A percentile compares a stretch with the other conserved stretches of the same genome.
Evolutionary conservation across 2,888 invertebrate species (phyloP).

Genomic region (Cacoxenus indagator): DNA sequence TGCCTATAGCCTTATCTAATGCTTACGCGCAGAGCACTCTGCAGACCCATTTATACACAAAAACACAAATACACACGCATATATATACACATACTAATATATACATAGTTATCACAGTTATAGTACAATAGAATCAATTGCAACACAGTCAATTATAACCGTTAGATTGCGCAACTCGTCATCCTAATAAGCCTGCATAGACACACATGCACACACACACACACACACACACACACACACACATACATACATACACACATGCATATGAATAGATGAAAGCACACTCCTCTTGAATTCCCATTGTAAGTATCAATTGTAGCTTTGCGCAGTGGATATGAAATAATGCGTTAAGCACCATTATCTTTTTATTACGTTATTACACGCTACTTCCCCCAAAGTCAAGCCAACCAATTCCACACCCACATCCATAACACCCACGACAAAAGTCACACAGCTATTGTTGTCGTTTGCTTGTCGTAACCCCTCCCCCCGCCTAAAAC

Average conservation of each 20-base stretch:
- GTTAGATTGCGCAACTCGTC: background rate
- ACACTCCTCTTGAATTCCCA: background rate
- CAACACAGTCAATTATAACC: background rate
- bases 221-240: background rate
- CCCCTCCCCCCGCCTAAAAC: background rate
- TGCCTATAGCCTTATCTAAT: no score
- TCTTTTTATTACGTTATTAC: conserved; percentile 9
- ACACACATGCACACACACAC: conserved; percentile 8
- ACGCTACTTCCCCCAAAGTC: background rate
- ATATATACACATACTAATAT: background rate
- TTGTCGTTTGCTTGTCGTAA: background rate
- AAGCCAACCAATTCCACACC: background rate
- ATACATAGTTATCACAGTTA: background rate
- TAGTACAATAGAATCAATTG: background rate
- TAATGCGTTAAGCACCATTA: conserved; percentile 14
- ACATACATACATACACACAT: background rate
- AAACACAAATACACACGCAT: background rate
- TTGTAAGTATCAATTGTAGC: conserved; percentile 5
- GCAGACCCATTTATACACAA: background rate
- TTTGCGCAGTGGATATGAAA: conserved; percentile 15
- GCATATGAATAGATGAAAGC: background rate
- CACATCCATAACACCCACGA: background rate
- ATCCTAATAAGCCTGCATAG: background rate
- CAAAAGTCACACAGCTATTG: background rate
- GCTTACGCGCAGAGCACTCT: no score